Evolutionary conservation across 2,113 vertebrate genomes (phyloP), one percentile per base, ranked within the genome.

Genomic region (Megaceryle torquata): DNA sequence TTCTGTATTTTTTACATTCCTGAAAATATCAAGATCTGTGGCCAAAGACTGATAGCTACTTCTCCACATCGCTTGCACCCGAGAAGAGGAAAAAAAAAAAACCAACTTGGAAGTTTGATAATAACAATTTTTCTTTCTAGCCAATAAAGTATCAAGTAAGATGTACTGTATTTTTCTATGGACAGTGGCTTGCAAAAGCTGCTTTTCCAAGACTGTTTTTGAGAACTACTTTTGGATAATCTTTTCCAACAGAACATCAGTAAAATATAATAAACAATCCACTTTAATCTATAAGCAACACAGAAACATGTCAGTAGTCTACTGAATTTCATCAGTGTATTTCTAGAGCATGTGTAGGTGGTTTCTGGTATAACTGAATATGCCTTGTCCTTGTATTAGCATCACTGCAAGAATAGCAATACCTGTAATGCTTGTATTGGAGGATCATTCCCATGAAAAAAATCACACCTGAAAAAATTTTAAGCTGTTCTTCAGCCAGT

Each of bases 271-370:
- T n/a, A 39, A 68, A 75, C 39, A 82, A 14, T 6, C 33, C 26
- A 28, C 6, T n/a, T 11, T 33, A 33, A 60, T 57, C 21, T 79
- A 64, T 17, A 18, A 80, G 29, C 53, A 85, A 82, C 35, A 69
- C 67, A 92, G 63, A 91, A 94, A 91, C 29, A 19, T 20, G 10
- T 78, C 80, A 88, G 77, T 20, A 87, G n/a, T 26, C 65, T 35
- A 43, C 0, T 69, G 88, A 88, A 91, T 89, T 96, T 90, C 68
- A 96, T 67, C 41, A 64, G 69, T 59, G 11, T 90, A 91, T 94
- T 94, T 93, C 91, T 88, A 78, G 88, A 74, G 64, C 35, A 37
- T 4, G n/a, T 25, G 82, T 88, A 91, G 90, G 90, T 65, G 70
- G 86, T 63, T 92, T 64, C 85, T 90, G 44, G 21, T 74, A 59